These are phyloP conservation scores for Myocastor coypus DNA, from an alignment of 2,113 vertebrate genomes.

Conservation along the genomic window DNA sequence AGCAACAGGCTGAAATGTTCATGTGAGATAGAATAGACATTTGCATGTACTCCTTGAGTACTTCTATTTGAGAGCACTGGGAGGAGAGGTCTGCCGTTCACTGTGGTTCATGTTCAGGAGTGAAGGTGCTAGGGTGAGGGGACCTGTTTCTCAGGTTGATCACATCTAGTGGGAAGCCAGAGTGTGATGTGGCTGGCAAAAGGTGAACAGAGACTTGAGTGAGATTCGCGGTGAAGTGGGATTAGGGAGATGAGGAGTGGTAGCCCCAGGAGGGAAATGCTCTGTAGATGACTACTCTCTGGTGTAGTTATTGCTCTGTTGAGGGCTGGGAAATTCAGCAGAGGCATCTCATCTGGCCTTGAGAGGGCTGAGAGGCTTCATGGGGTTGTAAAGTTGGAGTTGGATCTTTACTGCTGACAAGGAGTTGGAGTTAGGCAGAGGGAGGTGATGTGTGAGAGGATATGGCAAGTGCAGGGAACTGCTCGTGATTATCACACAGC, in stretches of 20 bases:
- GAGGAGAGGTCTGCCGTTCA: neutral
- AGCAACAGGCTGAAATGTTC: neutral
- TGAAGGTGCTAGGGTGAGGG: neutral
- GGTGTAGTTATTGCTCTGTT: neutral
- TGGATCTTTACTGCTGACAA: conserved; percentile 10
- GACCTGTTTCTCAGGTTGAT: neutral
- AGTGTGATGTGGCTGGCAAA: neutral
- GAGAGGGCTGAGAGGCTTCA: neutral
- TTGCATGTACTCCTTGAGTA: neutral
- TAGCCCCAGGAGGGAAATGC: neutral
- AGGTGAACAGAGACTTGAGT: neutral
- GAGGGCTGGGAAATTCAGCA: neutral
- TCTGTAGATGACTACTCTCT: neutral
- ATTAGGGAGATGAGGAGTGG: neutral
- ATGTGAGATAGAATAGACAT: neutral
- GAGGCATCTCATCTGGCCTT: neutral
- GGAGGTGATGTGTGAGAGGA: neutral
- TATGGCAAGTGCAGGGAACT: neutral
- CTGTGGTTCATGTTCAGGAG: neutral
- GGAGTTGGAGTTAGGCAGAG: neutral
- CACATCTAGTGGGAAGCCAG: neutral
- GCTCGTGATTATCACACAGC: neutral
- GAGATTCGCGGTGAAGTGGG: neutral
- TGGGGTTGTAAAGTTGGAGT: neutral
- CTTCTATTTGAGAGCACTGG: neutral